A percentile compares a stretch with the other conserved stretches of the same genome.
phyloP scores from a whole-genome alignment of 2,888 invertebrate species.

The Melieria crassipennis region DNA sequence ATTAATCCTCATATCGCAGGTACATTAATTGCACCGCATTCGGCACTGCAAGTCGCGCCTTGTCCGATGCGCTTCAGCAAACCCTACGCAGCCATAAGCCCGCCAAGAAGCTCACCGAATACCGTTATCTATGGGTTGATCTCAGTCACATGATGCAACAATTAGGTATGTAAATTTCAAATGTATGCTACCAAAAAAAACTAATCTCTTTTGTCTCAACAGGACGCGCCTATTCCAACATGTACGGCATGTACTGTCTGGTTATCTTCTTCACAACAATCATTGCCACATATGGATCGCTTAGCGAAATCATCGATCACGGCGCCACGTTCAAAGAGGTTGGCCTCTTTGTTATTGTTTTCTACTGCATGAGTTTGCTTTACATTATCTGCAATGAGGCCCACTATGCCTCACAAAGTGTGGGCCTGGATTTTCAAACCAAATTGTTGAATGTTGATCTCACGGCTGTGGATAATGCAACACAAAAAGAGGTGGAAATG shows the following conservation, averaged over 20 bases:
- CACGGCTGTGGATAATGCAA: conserved; percentile 72
- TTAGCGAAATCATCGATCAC: conserved; percentile 77
- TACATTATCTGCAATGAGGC: conserved; percentile 81
- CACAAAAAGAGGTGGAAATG: conserved; percentile 78
- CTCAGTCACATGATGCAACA: conserved; percentile 83
- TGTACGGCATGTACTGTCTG: conserved; percentile 80
- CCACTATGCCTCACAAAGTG: conserved; percentile 74
- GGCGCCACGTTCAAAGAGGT: conserved; percentile 78
- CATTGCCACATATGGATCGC: conserved; percentile 75
- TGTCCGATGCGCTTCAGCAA: conserved; percentile 72
- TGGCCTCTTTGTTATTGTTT: conserved; percentile 76
- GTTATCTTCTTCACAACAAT: conserved; percentile 79
- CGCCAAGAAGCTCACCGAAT: conserved; percentile 73
- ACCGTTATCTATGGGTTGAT: conserved; percentile 77
- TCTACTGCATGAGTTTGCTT: conserved; percentile 76
- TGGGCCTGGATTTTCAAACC: conserved; percentile 72
- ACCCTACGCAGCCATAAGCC: conserved; percentile 73
- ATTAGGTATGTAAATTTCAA: conserved; percentile 66
- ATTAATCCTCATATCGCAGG: conserved; percentile 65
- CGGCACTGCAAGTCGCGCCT: conserved; percentile 73
- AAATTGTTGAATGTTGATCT: conserved; percentile 75
- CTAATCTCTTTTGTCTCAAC: neutral
- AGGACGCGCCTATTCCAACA: conserved; percentile 78
- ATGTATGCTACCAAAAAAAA: neutral
- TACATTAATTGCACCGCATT: conserved; percentile 75